These are phyloP conservation scores for Villa cingulata DNA, from an alignment of 2,888 invertebrate species.

Conservation along the genomic window DNA sequence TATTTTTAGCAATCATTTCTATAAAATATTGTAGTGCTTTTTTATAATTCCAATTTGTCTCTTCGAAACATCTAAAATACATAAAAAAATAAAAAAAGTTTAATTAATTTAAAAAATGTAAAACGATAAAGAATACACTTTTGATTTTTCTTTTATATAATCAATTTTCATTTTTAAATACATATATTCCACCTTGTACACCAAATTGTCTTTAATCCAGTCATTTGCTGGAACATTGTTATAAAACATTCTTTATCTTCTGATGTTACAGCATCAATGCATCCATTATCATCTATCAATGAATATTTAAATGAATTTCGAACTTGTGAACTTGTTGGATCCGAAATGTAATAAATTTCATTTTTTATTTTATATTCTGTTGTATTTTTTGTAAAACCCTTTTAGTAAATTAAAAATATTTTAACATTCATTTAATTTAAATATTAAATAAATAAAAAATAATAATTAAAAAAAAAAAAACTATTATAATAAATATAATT, in stretches of 20 bases:
- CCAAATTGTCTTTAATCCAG: conserved; percentile 11
- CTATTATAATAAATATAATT: too few relatives aligned
- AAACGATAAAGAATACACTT: background rate
- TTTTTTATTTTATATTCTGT: conserved; percentile 13
- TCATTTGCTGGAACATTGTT: conserved; percentile 12
- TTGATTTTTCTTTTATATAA: background rate
- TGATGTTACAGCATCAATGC: background rate
- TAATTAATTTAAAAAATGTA: too few relatives aligned
- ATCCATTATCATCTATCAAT: background rate
- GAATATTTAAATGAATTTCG: conserved; percentile 8
- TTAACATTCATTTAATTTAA: background rate
- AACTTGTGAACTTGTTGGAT: conserved; percentile 8
- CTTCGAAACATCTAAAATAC: conserved; percentile 9
- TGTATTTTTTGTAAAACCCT: conserved; percentile 12
- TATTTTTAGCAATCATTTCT: conserved; percentile 2
- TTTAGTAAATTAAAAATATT: background rate
- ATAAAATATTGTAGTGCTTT: conserved; percentile 8
- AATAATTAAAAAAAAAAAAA: too few relatives aligned
- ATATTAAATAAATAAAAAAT: background rate
- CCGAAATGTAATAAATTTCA: conserved; percentile 8
- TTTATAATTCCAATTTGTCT: conserved; percentile 11
- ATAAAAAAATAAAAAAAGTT: background rate
- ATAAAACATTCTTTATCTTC: conserved; percentile 12
- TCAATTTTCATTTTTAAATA: too few relatives aligned
- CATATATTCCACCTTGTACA: conserved; percentile 8